These are phyloP conservation scores for Neosilurus mollespiculum DNA, from an alignment of 2,797 vertebrate genomes.

Conservation along the genomic window DNA sequence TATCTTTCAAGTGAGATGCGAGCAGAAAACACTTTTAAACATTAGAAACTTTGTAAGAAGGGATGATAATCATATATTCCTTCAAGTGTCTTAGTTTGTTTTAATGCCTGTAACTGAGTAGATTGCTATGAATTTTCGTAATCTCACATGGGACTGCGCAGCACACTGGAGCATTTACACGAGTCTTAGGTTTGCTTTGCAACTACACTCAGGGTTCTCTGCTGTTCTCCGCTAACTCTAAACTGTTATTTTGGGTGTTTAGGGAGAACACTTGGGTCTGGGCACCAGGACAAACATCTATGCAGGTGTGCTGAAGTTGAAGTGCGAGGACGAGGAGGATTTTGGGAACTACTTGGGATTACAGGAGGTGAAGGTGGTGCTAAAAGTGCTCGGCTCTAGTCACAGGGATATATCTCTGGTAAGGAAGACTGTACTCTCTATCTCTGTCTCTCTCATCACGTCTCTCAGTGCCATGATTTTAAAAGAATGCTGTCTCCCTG, in stretches of 20 bases:
- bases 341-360: slow-evolving; percentile 70
- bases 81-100: neutral
- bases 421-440: slow-evolving; percentile 59
- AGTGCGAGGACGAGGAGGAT: slow-evolving; percentile 79
- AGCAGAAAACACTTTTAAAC: too few relatives aligned
- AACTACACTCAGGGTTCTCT: neutral
- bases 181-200: neutral
- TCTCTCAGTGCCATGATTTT: neutral
- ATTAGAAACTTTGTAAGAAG: neutral
- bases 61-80: neutral
- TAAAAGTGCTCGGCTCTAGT: slow-evolving; percentile 92
- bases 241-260: slow-evolving; percentile 18
- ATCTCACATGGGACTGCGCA: neutral
- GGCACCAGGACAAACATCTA: slow-evolving; percentile 94
- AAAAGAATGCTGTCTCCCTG: neutral
- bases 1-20: neutral
- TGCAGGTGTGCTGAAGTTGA: slow-evolving; percentile 84
- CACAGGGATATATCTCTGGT: slow-evolving; percentile 96
- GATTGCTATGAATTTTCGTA: neutral
- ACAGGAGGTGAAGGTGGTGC: slow-evolving; percentile 89
- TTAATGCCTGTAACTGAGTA: neutral
- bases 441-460: neutral
- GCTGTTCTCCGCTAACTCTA: neutral
- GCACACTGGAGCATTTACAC: neutral
- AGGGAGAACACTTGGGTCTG: slow-evolving; percentile 90